Base-by-base conservation (phyloP, 2,888 invertebrate species). In the Apoda limacodes region DNA sequence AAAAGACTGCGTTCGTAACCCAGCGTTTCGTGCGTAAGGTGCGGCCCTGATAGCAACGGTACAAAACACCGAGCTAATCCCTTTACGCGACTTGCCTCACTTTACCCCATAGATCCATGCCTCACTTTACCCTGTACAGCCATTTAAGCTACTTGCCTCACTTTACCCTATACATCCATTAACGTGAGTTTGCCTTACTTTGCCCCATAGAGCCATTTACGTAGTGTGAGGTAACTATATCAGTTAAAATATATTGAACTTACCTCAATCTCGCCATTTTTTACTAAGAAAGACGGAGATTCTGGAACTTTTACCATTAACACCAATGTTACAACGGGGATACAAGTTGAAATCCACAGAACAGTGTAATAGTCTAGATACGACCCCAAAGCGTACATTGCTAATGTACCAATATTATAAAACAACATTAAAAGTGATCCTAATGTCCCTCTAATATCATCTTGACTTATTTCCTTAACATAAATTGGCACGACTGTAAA, bases 201-300 rank as follows among this genome's bases (percentile, higher is more conserved):
- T n/a, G n/a, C n/a, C n/a, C n/a, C n/a, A n/a, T n/a, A n/a, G n/a
- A n/a, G n/a, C n/a, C n/a, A n/a, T n/a, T n/a, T n/a, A n/a, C n/a
- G n/a, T n/a, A n/a, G n/a, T n/a, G n/a, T n/a, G n/a, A 14, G 9
- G 2, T 14, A 22, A 13, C 5, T 30, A 19, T 4, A 9, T 15
- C 11, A 30, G 2, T 15, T 9, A 17, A 32, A 19, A 5, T 17
- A 30, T 32, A 5, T 9, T 20, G 19, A 9, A 48, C 51, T 51
- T 37, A 70, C 70, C 11, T 64, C 48, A 25, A 32, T 38, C 27
- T 52, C 53, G 2, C 57, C 61, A n/a, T 42, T 37, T 21, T 65
- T 65, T 2, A 69, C 46, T 19, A 68, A 41, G 32, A 48, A 67
- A 3, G 58, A 49, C 5, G 70, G 71, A 1, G 71, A 62, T 32